Conservation (phyloP, 2,888 invertebrate species). For the Melanchra persicariae region DNA sequence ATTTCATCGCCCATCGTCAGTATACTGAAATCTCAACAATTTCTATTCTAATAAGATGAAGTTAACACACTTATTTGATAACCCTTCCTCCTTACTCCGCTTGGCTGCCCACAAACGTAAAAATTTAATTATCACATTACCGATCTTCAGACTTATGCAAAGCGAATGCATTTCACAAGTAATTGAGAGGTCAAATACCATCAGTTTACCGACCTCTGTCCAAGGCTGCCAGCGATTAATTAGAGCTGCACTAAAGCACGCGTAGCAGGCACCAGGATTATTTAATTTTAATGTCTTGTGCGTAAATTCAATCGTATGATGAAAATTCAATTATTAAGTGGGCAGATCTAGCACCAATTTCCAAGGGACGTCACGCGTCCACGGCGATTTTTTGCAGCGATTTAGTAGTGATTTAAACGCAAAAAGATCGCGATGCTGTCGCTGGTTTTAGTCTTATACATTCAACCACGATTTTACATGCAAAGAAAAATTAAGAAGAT, state of each 20-base stretch:
- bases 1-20: too few relatives aligned
- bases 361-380: too few relatives aligned
- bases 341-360: not conserved
- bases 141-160: slow-evolving; percentile 50
- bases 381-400: too few relatives aligned
- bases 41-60: not conserved
- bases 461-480: too few relatives aligned
- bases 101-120: slow-evolving; percentile 38
- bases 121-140: slow-evolving; percentile 37
- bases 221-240: slow-evolving; percentile 68
- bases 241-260: slow-evolving; percentile 55
- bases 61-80: slow-evolving; percentile 9
- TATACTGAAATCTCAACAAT: not conserved
- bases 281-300: slow-evolving; percentile 1
- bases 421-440: too few relatives aligned
- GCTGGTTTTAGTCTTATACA: too few relatives aligned
- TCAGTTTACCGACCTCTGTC: slow-evolving; percentile 70
- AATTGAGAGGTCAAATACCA: slow-evolving; percentile 68
- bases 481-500: too few relatives aligned
- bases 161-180: slow-evolving; percentile 63
- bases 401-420: too few relatives aligned
- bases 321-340: not conserved
- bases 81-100: slow-evolving; percentile 21
- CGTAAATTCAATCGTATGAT: not conserved
- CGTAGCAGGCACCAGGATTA: slow-evolving; percentile 10